Base-by-base conservation (phyloP, 1,140 invertebrate genomes). In the Hesperophylax magnus region DNA sequence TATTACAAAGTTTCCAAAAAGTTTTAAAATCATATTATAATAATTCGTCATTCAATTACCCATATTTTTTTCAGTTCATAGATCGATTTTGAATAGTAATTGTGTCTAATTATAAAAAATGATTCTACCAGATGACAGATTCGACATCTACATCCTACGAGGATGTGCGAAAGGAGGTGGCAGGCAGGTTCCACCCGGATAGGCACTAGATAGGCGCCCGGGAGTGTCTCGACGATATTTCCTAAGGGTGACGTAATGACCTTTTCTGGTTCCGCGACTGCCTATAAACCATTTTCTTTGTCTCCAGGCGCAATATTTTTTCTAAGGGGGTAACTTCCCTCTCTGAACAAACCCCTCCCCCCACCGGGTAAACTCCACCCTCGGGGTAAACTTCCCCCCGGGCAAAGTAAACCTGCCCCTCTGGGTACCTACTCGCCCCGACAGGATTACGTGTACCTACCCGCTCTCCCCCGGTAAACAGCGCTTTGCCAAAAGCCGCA, bases 241-340 rank as follows among this genome's bases (percentile, higher is more conserved):
- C 67, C 82, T 83, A 79, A 72, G 78, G 82, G 71, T 83, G 82
- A 83, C 79, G 74, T 83, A 83, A 83, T 83, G 82, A 83, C 82
- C 82, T 78, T 80, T 78, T 65, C 74, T 75, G 60, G 58, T 63
- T 65, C 80, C 71, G 82, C 65, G 82, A 79, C 77, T 76, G 82
- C 77, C 82, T 83, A 83, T 83, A 83, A 83, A 83, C 78, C 79
- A 83, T 83, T 83, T 83, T 79, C 82, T 83, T 83, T 83, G 82
- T 83, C 82, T 83, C 79, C 79, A 47, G 79, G 56, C 77, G 77
- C 82, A 79, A 83, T 83, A 80, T 83, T 81, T 83, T 83, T 81
- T 77, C 34, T 20, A 8, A 22, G 34, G 27, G 27, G n/a, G 17
- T 4, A 17, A 15, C 14, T 17, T 27, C 24, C 61, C 15, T 2